Percentiles rank a stretch among this genome's conserved stretches.
Evolutionary conservation across 2,888 invertebrate species (phyloP).

Genomic region (Thecophora atra): DNA sequence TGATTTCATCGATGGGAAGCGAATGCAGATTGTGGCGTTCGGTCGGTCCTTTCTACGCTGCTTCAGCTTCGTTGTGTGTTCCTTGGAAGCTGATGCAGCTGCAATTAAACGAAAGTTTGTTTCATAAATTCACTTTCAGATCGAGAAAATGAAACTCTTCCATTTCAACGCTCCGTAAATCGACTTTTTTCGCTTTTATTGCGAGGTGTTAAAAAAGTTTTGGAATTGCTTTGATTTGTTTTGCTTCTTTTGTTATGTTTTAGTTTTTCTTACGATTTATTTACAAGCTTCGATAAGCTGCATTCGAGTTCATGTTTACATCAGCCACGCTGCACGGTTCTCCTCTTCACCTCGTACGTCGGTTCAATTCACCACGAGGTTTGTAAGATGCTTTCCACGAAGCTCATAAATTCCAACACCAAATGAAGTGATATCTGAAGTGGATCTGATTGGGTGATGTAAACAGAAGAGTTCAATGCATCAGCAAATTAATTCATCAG

Average conservation of each 20-base stretch:
- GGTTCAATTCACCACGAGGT: background rate
- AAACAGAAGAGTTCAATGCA: constrained; percentile 3
- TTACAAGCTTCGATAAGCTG: background rate
- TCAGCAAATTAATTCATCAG: background rate
- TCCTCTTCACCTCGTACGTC: background rate
- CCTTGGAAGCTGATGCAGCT: no score
- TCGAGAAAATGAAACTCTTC: constrained; percentile 7
- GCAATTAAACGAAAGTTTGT: no score
- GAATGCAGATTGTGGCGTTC: background rate
- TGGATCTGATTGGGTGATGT: background rate
- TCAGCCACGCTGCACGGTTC: background rate
- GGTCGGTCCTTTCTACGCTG: background rate
- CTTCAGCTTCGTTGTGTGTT: no score
- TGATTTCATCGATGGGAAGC: background rate
- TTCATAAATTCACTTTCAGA: constrained; percentile 9
- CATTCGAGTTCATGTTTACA: constrained; percentile 2
- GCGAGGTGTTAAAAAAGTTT: background rate
- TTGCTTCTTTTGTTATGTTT: background rate
- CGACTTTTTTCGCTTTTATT: background rate
- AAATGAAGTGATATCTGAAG: constrained; percentile 29
- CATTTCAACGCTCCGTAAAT: constrained; percentile 4
- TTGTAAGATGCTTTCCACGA: background rate
- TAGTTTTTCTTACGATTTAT: background rate
- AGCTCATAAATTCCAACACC: constrained; percentile 17
- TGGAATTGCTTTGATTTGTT: background rate